Evolutionary conservation across 2,888 invertebrate species (phyloP).

Genomic region (Frankliniella intonsa): DNA sequence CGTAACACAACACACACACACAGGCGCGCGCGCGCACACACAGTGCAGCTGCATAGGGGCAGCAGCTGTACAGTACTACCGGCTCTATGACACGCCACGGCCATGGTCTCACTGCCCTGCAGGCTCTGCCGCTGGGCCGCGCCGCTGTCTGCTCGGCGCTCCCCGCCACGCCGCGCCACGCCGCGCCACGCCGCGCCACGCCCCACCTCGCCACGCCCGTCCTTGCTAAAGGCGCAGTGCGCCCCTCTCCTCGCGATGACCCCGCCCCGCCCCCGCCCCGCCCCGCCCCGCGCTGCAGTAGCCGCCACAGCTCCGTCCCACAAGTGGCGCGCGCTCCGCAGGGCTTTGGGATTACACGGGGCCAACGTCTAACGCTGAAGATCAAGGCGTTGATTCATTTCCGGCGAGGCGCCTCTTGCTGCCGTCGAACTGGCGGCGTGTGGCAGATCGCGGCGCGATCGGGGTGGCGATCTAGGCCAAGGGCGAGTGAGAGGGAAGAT

Average conservation of each 20-base stretch:
- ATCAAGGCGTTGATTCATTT: background rate
- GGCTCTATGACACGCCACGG: background rate
- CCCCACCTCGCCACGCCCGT: too few species aligned
- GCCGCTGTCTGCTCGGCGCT: background rate
- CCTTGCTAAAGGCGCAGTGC: too few species aligned
- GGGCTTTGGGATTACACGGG: background rate
- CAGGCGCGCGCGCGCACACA: background rate
- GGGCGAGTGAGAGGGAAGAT: background rate
- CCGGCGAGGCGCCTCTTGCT: background rate
- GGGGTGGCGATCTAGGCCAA: background rate
- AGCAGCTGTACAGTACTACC: background rate
- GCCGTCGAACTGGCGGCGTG: background rate
- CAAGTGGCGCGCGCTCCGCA: background rate
- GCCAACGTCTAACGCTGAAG: background rate
- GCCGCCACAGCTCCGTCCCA: background rate
- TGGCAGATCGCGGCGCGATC: background rate
- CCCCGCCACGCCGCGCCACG: too few species aligned
- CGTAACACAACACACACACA: background rate
- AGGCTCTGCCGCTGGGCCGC: background rate
- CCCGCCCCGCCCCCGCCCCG: background rate
- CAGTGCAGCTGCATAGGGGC: conserved; percentile 14
- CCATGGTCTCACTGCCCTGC: too few species aligned
- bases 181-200: too few species aligned
- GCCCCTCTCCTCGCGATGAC: background rate
- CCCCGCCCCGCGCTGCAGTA: background rate